Conservation (phyloP, 1,140 invertebrate species). For the Frieseomelitta varia region DNA sequence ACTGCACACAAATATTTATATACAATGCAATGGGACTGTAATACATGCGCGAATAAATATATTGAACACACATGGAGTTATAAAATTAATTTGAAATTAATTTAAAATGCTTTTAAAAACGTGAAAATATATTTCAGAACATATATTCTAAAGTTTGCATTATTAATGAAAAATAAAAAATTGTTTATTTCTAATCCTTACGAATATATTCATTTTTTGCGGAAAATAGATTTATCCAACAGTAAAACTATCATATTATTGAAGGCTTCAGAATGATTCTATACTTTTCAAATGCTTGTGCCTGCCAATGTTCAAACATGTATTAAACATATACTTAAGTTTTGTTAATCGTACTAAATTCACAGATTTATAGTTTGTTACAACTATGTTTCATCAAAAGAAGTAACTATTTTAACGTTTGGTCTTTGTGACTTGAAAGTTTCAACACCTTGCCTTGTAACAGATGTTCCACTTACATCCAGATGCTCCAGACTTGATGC, state of each 20-base stretch:
- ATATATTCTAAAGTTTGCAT: background rate
- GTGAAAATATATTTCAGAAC: too few species aligned
- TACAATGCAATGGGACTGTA: conserved; percentile 25
- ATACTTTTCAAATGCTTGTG: background rate
- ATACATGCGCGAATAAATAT: conserved; percentile 45
- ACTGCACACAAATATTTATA: conserved; percentile 47
- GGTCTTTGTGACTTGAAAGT: conserved; percentile 82
- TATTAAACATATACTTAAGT: conserved; percentile 18
- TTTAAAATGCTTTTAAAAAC: background rate
- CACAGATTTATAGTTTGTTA: background rate
- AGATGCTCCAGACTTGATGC: conserved; percentile 84
- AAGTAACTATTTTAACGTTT: conserved; percentile 82
- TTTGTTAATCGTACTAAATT: conserved; percentile 24
- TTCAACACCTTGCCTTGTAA: conserved; percentile 83
- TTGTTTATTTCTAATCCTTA: conserved; percentile 21
- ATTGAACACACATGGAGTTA: conserved; percentile 38
- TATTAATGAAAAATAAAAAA: conserved; percentile 31
- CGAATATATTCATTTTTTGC: background rate
- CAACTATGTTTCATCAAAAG: conserved; percentile 69
- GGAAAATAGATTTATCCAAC: conserved; percentile 38
- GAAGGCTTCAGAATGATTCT: background rate
- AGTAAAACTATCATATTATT: conserved; percentile 5
- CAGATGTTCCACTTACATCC: conserved; percentile 85
- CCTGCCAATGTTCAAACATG: conserved; percentile 11
- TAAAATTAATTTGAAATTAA: conserved; percentile 13